phyloP scores from a whole-genome alignment of 2,888 invertebrate genomes.

The Steromphala cineraria region DNA sequence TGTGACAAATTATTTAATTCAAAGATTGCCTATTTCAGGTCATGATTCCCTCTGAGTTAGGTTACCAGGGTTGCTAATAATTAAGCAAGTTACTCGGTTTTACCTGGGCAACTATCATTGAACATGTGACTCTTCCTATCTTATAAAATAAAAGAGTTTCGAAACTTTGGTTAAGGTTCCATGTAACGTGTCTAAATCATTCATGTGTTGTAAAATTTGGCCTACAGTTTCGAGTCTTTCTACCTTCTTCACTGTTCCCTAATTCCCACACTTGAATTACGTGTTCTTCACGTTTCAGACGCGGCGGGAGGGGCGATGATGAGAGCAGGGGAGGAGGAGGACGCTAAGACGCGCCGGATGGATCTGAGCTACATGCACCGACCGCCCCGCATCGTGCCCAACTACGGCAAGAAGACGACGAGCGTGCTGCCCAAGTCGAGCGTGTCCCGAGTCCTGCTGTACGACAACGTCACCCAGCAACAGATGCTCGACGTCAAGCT shows the following conservation, averaged over 20 bases:
- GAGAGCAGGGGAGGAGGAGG: conserved; percentile 2
- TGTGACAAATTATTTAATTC: no score
- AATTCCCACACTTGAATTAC: neutral
- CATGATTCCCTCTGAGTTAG: no score
- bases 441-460: conserved; percentile 62
- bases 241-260: neutral
- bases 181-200: no score
- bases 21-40: no score
- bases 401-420: conserved; percentile 58
- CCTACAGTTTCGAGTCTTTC: no score
- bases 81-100: no score
- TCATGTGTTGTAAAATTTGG: no score
- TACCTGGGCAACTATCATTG: no score
- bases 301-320: neutral
- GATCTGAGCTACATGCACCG: conserved; percentile 58
- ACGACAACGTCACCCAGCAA: conserved; percentile 69
- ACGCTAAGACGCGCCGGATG: neutral
- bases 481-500: conserved; percentile 66
- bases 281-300: neutral
- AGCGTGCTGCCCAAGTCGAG: conserved; percentile 60
- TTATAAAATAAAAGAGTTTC: no score
- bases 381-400: conserved; percentile 64
- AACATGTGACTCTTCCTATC: no score
- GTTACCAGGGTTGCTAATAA: no score
- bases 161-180: no score